Base-by-base conservation (phyloP, 64 coral and sea anemone species). In the Acropora tenuis region DNA sequence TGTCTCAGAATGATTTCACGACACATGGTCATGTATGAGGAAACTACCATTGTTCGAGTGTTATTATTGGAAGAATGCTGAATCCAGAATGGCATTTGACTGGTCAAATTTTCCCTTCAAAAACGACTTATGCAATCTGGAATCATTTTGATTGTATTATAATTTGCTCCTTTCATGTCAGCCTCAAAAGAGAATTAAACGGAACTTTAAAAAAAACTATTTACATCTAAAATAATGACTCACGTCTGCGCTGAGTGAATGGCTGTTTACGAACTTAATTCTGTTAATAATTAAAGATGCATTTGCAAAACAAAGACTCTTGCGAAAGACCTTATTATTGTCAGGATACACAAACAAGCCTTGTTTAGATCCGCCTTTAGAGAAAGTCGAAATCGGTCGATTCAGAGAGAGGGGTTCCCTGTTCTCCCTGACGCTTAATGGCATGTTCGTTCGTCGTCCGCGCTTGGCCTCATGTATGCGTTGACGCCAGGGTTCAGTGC, bases 221-320 rank as follows among this genome's bases (percentile, higher is more conserved):
- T 68, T 8, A 68, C 15, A 8, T 5, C 42, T 15, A 3, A 44
- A 84, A 45, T 82, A n/a, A 84, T 67, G 41, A 84, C 43, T 12
- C 61, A 47, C 60, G 15, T 46, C 41, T 42, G 7, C 8, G 5
- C 30, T 41, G 18, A 42, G 13, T 44, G 71, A 46, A 71, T 85
- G 61, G 48, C 71, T 85, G 17, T 65, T 72, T 49, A 3, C 63
- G 3, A 49, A 48, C 71, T 48, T n/a, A 68, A 6, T 44, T 69
- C 47, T 85, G 65, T 85, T 68, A 85, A 50, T 85, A 48, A 85
- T 85, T 46, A 49, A 49, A 69, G 15, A 67, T 44, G 15, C 61
- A 85, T 85, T 71, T 85, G 82, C 82, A 85, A 59, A 85, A 85
- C 45, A 71, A 85, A 69, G 61, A 46, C 7, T 1, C 82, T 85